Evolutionary conservation across 1,140 invertebrate genomes (phyloP).

Genomic region (Nebria ingens): DNA sequence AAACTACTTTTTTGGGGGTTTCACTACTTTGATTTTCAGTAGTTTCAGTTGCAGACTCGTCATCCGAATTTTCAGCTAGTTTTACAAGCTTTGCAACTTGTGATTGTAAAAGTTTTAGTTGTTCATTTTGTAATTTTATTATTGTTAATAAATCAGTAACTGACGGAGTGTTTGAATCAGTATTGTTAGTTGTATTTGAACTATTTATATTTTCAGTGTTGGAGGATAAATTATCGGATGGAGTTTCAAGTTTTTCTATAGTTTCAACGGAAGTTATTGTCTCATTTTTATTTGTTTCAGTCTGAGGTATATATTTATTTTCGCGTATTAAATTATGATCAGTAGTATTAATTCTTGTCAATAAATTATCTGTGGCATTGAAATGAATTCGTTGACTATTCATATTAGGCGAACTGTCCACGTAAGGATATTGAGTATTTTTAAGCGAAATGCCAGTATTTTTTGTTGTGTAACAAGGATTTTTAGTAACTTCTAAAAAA

Average conservation of each 20-base stretch:
- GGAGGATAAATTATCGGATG: constrained; percentile 9
- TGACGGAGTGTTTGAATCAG: constrained; percentile 34
- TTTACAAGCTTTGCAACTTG: constrained; percentile 40
- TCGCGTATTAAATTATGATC: too few relatives aligned
- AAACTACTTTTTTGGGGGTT: constrained; percentile 10
- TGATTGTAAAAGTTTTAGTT: constrained; percentile 41
- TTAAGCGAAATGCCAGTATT: too few relatives aligned
- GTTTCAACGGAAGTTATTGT: neutral
- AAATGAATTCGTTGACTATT: neutral
- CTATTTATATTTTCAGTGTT: constrained; percentile 2
- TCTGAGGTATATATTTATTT: too few relatives aligned
- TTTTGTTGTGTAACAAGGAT: constrained; percentile 1
- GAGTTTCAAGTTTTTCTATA: constrained; percentile 11
- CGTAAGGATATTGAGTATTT: neutral
- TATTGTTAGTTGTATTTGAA: constrained; percentile 10
- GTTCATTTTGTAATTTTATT: constrained; percentile 45
- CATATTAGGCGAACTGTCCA: too few relatives aligned
- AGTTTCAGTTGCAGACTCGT: neutral
- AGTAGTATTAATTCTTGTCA: constrained; percentile 1
- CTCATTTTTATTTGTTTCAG: neutral
- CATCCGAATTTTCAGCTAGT: constrained; percentile 13
- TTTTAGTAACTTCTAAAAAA: constrained; percentile 23
- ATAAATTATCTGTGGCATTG: too few relatives aligned
- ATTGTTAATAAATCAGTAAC: constrained; percentile 43
- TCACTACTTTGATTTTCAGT: neutral